A percentile compares a stretch with the other conserved stretches of the same genome.
phyloP scores from a whole-genome alignment of 2,888 invertebrate species.

The Calliphora vomitoria region DNA sequence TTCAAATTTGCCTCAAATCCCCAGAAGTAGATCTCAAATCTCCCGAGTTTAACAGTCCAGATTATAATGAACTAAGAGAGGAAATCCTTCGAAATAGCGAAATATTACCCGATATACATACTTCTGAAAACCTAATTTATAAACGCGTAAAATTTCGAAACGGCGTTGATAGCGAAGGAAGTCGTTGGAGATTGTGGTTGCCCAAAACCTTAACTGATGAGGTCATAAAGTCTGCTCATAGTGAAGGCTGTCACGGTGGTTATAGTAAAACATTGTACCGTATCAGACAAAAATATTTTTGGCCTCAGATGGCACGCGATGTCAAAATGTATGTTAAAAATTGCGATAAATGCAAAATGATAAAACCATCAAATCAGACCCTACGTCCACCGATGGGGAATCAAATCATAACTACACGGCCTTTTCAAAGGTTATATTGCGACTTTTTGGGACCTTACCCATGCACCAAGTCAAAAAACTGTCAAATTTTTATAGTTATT shows the following conservation, averaged over 20 bases:
- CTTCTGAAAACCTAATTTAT: not conserved
- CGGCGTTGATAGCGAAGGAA: not conserved
- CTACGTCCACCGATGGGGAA: not conserved
- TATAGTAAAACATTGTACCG: not conserved
- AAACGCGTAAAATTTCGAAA: not conserved
- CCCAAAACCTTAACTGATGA: conserved; percentile 1
- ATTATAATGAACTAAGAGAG: not conserved
- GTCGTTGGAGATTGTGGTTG: conserved; percentile 18
- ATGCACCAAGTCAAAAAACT: too few relatives aligned
- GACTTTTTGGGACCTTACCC: too few relatives aligned
- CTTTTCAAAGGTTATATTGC: not conserved
- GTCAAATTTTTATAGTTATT: too few relatives aligned
- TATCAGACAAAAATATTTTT: conserved; percentile 4
- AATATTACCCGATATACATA: not conserved
- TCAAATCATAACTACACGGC: not conserved
- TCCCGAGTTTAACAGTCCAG: not conserved
- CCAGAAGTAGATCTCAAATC: not conserved
- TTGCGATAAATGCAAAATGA: not conserved
- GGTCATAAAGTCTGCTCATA: not conserved
- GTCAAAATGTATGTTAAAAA: not conserved
- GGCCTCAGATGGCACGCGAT: conserved; percentile 6
- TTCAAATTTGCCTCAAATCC: not conserved
- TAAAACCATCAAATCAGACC: not conserved
- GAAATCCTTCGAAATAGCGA: not conserved
- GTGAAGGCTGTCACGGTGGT: conserved; percentile 6